Percentiles rank a stretch among this genome's conserved stretches.
Evolutionary conservation across 2,888 invertebrate species (phyloP).

Genomic region (Peribatodes rhomboidaria): DNA sequence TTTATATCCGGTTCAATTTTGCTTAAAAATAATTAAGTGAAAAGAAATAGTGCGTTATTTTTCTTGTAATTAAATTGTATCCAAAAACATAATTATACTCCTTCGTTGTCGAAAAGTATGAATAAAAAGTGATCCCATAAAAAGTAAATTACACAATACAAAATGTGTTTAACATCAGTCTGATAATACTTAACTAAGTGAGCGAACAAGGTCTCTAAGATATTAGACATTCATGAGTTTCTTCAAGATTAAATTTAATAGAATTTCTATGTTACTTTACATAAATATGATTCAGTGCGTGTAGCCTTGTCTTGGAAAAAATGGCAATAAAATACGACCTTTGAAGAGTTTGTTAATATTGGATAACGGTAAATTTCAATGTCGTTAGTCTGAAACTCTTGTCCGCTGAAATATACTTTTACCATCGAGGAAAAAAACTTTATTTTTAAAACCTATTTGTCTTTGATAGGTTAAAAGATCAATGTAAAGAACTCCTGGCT

Average conservation of each 20-base stretch:
- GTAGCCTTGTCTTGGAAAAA: constrained; percentile 26
- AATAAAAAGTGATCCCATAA: constrained; percentile 30
- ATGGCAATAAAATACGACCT: constrained; percentile 27
- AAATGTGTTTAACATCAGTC: constrained; percentile 41
- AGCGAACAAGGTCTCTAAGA: constrained; percentile 34
- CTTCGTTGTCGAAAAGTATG: constrained; percentile 23
- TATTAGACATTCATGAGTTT: constrained; percentile 47
- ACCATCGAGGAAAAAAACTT: neutral
- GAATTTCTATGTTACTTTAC: constrained; percentile 33
- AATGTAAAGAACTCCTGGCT: neutral
- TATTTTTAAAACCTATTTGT: neutral
- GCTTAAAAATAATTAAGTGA: too few relatives aligned
- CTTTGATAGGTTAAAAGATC: neutral
- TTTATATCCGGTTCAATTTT: neutral
- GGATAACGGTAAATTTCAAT: constrained; percentile 9
- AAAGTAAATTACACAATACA: constrained; percentile 25
- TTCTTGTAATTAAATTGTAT: neutral
- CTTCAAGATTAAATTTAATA: constrained; percentile 37
- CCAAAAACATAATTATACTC: neutral
- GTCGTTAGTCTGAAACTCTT: constrained; percentile 11
- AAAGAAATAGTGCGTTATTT: neutral
- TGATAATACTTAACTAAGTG: constrained; percentile 27
- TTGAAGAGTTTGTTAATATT: constrained; percentile 11
- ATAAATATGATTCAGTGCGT: constrained; percentile 30
- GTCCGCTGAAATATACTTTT: neutral